phyloP scores from a whole-genome alignment of 2,888 invertebrate genomes.

The Chrysomela aeneicollis region DNA sequence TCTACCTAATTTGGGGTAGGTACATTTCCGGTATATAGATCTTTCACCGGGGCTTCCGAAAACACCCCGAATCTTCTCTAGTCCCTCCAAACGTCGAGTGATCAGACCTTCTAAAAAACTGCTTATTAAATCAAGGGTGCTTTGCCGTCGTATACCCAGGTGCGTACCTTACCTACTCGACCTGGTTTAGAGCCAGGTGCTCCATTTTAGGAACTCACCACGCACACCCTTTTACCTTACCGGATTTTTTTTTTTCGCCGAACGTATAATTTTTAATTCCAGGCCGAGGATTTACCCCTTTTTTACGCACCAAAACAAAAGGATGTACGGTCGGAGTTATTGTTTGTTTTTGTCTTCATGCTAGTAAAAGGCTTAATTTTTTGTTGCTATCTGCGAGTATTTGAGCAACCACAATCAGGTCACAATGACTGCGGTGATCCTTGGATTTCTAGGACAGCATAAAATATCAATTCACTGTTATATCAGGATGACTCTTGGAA shows the following conservation, averaged over 20 bases:
- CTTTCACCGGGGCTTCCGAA: neutral
- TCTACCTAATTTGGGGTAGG: neutral
- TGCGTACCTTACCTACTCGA: conserved; percentile 54
- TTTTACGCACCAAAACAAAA: conserved; percentile 50
- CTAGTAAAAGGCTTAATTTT: conserved; percentile 23
- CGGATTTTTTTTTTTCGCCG: conserved; percentile 17
- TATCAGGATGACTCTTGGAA: too few species aligned
- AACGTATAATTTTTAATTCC: conserved; percentile 50
- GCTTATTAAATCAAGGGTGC: conserved; percentile 53
- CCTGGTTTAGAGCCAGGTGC: conserved; percentile 60
- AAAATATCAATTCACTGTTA: too few species aligned
- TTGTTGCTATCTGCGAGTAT: neutral
- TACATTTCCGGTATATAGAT: neutral
- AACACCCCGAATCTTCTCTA: neutral
- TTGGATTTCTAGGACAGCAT: too few species aligned
- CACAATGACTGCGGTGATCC: neutral
- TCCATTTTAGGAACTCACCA: conserved; percentile 55
- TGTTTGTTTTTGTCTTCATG: conserved; percentile 34
- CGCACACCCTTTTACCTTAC: conserved; percentile 34
- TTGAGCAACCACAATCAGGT: neutral
- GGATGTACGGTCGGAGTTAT: conserved; percentile 38
- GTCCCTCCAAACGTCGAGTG: conserved; percentile 12
- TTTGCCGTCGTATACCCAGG: conserved; percentile 50
- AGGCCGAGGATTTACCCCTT: conserved; percentile 46
- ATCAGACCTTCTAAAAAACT: conserved; percentile 44